phyloP scores from a whole-genome alignment of 2,113 vertebrate species.

The Tragelaphus buxtoni region DNA sequence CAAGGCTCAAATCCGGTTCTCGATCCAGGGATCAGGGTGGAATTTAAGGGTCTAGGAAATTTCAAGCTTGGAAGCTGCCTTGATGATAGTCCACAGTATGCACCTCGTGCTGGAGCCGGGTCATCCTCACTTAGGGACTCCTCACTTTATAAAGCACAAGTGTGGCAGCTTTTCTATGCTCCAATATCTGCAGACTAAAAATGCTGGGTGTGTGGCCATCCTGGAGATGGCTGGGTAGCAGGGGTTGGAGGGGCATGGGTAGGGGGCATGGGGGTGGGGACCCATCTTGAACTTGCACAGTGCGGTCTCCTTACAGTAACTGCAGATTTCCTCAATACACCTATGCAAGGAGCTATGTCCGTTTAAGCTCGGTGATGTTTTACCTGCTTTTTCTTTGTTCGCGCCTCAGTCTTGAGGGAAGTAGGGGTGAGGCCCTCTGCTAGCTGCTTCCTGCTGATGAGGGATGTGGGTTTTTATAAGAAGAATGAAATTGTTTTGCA shows the following conservation, averaged over 20 bases:
- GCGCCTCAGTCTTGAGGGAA: not conserved
- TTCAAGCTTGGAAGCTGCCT: not conserved
- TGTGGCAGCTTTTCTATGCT: not conserved
- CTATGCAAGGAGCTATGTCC: not conserved
- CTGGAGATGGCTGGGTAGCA: not conserved
- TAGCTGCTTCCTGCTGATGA: not conserved
- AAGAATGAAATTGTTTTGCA: not conserved
- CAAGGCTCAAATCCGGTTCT: not conserved
- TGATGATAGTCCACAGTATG: not conserved
- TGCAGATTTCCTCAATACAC: not conserved
- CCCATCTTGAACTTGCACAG: not conserved
- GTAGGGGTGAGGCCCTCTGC: not conserved
- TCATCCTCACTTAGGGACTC: not conserved
- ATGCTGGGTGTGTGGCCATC: not conserved
- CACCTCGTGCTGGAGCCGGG: not conserved
- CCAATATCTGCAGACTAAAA: not conserved
- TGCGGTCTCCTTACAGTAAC: not conserved
- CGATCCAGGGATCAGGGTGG: not conserved
- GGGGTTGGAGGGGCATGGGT: not conserved
- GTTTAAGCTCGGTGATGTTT: not conserved
- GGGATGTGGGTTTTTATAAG: not conserved
- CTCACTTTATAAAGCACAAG: not conserved
- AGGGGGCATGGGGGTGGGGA: rapidly evolving
- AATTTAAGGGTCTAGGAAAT: not conserved
- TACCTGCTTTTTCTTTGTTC: not conserved